These are phyloP conservation scores for Saxidomus purpurata DNA, from an alignment of 1,140 invertebrate genomes.

Conservation along the genomic window DNA sequence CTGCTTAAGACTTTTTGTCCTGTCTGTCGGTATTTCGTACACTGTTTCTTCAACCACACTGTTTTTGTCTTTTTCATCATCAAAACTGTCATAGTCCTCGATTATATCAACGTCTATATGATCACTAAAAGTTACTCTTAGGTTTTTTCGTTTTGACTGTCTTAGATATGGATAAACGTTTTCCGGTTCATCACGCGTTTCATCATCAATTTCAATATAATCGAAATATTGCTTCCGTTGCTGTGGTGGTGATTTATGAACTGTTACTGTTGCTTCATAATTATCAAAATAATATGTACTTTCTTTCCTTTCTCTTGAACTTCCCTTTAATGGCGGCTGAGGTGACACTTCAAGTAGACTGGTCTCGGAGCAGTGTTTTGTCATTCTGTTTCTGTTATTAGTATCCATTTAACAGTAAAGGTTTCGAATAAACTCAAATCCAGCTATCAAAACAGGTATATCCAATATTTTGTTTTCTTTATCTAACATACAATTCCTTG, in stretches of 20 bases:
- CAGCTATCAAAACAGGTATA: not conserved
- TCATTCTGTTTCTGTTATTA: not conserved
- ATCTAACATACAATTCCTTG: not conserved
- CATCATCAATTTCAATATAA: slow-evolving; percentile 65
- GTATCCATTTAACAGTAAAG: not conserved
- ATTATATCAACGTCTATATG: slow-evolving; percentile 60
- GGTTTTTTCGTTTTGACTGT: slow-evolving; percentile 55
- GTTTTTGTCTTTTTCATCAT: slow-evolving; percentile 4
- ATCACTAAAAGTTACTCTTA: slow-evolving; percentile 60
- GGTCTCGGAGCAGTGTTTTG: not conserved
- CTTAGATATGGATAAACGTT: not conserved
- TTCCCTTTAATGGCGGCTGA: not conserved
- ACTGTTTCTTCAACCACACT: slow-evolving; percentile 13
- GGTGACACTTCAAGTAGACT: not conserved
- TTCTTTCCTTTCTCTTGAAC: not conserved
- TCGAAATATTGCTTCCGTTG: slow-evolving; percentile 44
- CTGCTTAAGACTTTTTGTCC: slow-evolving; percentile 14
- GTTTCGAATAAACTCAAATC: not conserved
- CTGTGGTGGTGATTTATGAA: slow-evolving; percentile 55
- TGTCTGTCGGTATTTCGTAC: slow-evolving; percentile 41
- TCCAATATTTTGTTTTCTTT: too few species aligned
- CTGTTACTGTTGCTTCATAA: slow-evolving; percentile 56
- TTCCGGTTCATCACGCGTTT: slow-evolving; percentile 32
- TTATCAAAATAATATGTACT: slow-evolving; percentile 60
- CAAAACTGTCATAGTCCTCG: slow-evolving; percentile 27